phyloP scores from a whole-genome alignment of 2,888 invertebrate genomes.

The Molanna angustata region DNA sequence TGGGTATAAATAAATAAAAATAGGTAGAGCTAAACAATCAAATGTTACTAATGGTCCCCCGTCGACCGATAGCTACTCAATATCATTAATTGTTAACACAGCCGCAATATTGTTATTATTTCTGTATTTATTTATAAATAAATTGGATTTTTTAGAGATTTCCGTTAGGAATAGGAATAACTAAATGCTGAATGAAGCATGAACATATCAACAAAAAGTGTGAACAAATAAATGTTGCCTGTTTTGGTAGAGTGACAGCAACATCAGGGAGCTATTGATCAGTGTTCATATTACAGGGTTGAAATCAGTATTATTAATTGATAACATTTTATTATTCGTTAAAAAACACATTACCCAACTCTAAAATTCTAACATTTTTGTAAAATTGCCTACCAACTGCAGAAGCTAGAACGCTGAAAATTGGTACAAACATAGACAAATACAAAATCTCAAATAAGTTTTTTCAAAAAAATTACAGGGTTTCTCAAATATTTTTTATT shows the following conservation, averaged over 20 bases:
- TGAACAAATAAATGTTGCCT: constrained; percentile 15
- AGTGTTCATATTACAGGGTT: not conserved
- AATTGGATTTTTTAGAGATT: constrained; percentile 24
- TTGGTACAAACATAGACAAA: too few species aligned
- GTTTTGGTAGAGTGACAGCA: constrained; percentile 13
- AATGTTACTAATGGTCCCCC: constrained; percentile 6
- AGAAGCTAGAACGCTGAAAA: too few species aligned
- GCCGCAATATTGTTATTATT: constrained; percentile 12
- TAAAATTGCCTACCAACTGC: too few species aligned
- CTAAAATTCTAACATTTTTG: too few species aligned
- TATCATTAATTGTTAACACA: constrained; percentile 1
- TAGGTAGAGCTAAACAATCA: too few species aligned
- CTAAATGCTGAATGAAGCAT: constrained; percentile 21
- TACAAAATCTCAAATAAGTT: too few species aligned
- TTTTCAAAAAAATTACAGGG: too few species aligned
- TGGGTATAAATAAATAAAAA: too few species aligned
- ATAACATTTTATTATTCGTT: too few species aligned
- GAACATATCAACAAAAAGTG: constrained; percentile 20
- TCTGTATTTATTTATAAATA: constrained; percentile 13
- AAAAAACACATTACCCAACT: too few species aligned
- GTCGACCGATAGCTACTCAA: constrained; percentile 12
- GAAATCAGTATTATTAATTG: too few species aligned
- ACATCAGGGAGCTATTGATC: constrained; percentile 21
- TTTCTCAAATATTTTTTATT: too few species aligned
- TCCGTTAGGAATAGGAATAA: constrained; percentile 22